phyloP scores from a whole-genome alignment of 2,888 invertebrate genomes.

The Ophioninae sp. region DNA sequence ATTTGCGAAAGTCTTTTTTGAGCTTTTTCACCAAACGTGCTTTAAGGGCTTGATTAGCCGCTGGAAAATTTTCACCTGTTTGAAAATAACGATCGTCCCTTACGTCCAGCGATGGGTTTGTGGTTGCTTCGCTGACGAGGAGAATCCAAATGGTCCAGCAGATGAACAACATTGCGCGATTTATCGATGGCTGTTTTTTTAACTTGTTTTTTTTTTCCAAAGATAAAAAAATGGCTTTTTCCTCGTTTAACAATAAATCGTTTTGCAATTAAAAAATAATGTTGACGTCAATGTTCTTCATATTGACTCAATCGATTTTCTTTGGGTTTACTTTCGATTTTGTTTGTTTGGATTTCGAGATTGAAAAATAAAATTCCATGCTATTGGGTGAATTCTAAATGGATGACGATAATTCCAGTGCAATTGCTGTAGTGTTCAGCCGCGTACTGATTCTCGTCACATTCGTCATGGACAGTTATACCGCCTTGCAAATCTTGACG shows the following conservation, averaged over 20 bases:
- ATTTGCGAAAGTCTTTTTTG: conserved; percentile 86
- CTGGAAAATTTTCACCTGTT: not conserved
- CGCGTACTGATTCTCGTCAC: conserved; percentile 69
- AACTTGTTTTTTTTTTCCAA: not conserved
- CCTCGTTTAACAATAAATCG: not conserved
- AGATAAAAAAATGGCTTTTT: not conserved
- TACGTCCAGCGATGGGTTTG: conserved; percentile 21
- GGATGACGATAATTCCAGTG: conserved; percentile 58
- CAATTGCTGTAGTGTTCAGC: conserved; percentile 69
- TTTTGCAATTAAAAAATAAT: not conserved
- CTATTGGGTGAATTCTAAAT: conserved; percentile 25
- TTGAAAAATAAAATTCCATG: conserved; percentile 6
- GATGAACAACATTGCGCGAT: conserved; percentile 46
- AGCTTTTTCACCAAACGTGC: conserved; percentile 86
- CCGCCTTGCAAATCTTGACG: conserved; percentile 42
- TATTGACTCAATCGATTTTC: not conserved
- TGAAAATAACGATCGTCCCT: conserved; percentile 11
- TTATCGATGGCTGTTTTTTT: not conserved
- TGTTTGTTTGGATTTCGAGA: conserved; percentile 2
- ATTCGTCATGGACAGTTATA: conserved; percentile 69
- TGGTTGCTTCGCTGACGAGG: conserved; percentile 22
- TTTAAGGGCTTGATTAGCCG: conserved; percentile 74
- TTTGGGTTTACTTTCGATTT: not conserved
- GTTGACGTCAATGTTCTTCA: not conserved
- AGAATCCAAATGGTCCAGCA: conserved; percentile 36